Evolutionary conservation across 1,140 invertebrate genomes (phyloP), one percentile per base, ranked within the genome.

Genomic region (Phthorimaea operculella): DNA sequence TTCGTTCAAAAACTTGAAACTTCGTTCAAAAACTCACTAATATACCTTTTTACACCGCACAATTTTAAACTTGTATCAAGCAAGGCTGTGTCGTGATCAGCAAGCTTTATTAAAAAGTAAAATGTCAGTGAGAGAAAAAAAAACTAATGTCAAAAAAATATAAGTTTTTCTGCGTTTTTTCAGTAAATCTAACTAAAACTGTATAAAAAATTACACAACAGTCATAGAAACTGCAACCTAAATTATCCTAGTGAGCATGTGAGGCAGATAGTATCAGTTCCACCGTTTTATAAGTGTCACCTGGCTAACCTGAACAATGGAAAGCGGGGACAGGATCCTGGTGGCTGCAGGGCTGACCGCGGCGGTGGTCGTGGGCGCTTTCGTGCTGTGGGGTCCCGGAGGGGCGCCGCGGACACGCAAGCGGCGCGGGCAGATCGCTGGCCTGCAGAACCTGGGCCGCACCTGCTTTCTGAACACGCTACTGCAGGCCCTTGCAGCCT

Each of bases 391-490:
- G 92, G 92, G 92, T 44, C 92, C 92, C 5, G 84, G 79, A 58
- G 87, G 87, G n/a, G 87, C 87, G 11, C 82, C 86, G 7, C 80
- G 87, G 57, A 72, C 87, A 60, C 70, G 89, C 51, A 84, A 89
- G 76, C 76, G 88, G 55, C 80, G 89, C 76, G 93, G 92, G 21
- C 89, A 92, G 70, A 88, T 95, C 51, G 87, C 92, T 55, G 94
- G 94, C 12, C 87, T 96, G 6, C 90, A 91, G 57, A 96, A 96
- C 87, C 88, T 95, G 57, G 94, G 94, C 36, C 90, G 92, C 57
- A 95, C 94, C 10, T 96, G 95, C 74, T 96, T 96, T 77, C 80
- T 96, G 8, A 96, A 96, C 85, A 93, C 94, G 0, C 79, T 96
- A 17, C 79, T 96, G 11, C 95, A 96, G 85, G 92, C 93, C 8